These are phyloP conservation scores for Eupristina koningsbergeri DNA, from an alignment of 1,140 invertebrate species.

Conservation along the genomic window DNA sequence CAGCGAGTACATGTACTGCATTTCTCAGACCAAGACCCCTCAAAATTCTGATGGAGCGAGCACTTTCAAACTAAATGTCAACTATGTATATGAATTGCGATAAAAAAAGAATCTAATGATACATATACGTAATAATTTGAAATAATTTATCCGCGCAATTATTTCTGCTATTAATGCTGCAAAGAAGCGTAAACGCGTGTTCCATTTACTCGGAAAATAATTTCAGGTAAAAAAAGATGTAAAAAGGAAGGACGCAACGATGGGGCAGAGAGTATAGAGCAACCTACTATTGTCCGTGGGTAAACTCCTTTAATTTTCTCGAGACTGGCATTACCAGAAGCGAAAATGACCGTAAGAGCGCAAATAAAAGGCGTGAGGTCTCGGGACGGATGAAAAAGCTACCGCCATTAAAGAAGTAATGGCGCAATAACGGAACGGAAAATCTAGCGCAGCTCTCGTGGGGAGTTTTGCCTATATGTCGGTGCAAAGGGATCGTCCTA, in stretches of 20 bases:
- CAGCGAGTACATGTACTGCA: too few species aligned
- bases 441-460: constrained; percentile 12
- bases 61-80: too few species aligned
- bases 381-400: neutral
- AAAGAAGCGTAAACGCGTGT: neutral
- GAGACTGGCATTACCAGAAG: neutral
- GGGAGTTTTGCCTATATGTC: too few species aligned
- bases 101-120: too few species aligned
- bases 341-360: neutral
- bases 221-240: neutral
- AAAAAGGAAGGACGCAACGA: neutral
- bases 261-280: too few species aligned
- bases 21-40: too few species aligned
- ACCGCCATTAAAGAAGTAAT: neutral
- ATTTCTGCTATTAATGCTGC: too few species aligned
- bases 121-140: neutral
- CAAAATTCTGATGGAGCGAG: too few species aligned
- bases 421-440: constrained; percentile 9
- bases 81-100: too few species aligned
- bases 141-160: neutral
- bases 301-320: neutral
- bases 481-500: neutral
- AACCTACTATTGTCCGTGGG: neutral
- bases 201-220: constrained; percentile 1
- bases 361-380: neutral